These are phyloP conservation scores for Rhimphoctona megacephalus DNA, from an alignment of 2,888 invertebrate species.

Conservation along the genomic window DNA sequence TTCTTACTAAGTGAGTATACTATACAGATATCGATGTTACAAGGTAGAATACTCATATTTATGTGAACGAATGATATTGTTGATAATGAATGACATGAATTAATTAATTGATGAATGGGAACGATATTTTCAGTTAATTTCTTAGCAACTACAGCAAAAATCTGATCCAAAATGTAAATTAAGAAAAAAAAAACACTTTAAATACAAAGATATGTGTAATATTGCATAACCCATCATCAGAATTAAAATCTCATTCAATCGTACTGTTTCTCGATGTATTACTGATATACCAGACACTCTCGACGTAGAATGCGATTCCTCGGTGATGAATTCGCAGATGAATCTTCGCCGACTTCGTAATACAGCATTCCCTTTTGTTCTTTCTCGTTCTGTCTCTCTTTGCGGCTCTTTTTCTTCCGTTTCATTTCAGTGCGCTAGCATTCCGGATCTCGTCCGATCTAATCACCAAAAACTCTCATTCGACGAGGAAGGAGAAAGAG, in stretches of 20 bases:
- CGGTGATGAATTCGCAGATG: conserved; percentile 51
- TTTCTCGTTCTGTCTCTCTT: conserved; percentile 31
- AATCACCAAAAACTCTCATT: conserved; percentile 81
- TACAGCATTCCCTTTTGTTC: conserved; percentile 13
- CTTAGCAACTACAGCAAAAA: too few species aligned
- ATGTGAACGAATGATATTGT: neutral
- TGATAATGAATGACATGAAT: conserved; percentile 5
- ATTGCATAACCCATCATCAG: conserved; percentile 15
- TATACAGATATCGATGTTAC: neutral
- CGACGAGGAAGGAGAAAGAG: conserved; percentile 60
- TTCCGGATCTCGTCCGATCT: conserved; percentile 78
- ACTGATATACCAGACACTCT: conserved; percentile 35
- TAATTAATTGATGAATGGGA: neutral
- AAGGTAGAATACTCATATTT: too few species aligned
- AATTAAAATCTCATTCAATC: conserved; percentile 32
- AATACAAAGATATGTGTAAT: too few species aligned
- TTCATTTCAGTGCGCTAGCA: conserved; percentile 47
- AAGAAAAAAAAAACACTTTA: neutral
- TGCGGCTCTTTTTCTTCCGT: conserved; percentile 34
- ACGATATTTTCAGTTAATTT: neutral
- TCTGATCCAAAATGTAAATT: too few species aligned
- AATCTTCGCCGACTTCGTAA: conserved; percentile 44
- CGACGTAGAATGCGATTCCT: conserved; percentile 8
- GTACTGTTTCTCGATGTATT: neutral
- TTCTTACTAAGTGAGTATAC: neutral